These are phyloP conservation scores for Menura novaehollandiae DNA, from an alignment of 2,113 vertebrate genomes.

Conservation along the genomic window DNA sequence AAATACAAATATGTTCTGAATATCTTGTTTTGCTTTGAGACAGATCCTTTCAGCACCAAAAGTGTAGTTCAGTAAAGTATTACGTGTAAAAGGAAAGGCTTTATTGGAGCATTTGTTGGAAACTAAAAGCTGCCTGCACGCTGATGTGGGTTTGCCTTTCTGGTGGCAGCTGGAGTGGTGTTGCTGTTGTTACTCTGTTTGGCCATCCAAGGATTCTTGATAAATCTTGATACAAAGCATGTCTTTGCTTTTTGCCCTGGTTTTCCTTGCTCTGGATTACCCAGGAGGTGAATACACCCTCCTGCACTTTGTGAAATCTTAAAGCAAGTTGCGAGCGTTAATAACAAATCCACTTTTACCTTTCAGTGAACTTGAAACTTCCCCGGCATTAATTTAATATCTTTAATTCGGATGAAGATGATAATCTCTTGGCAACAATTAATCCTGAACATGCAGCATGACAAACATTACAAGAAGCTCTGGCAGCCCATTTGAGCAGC, in stretches of 20 bases:
- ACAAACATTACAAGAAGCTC: not conserved
- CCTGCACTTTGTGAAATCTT: not conserved
- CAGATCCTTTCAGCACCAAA: not conserved
- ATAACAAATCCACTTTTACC: not conserved
- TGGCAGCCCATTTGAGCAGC: not conserved
- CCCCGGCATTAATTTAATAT: not conserved
- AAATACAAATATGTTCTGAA: not conserved
- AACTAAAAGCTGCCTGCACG: not conserved
- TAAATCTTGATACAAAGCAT: not conserved
- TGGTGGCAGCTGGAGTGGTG: not conserved
- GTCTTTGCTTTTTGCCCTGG: not conserved
- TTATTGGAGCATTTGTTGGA: not conserved
- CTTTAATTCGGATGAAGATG: not conserved
- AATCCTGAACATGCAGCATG: not conserved
- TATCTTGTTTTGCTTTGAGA: not conserved
- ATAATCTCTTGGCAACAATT: slow-evolving; percentile 26
- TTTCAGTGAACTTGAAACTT: slow-evolving; percentile 1
- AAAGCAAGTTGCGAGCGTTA: not conserved
- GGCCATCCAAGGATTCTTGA: not conserved
- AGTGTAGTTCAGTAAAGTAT: not conserved
- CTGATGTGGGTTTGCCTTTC: not conserved
- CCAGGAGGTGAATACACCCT: not conserved
- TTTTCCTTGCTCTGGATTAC: not conserved
- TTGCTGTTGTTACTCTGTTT: not conserved
- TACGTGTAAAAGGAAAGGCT: not conserved